Conservation (phyloP, 2,888 invertebrate genomes). For the Fragum fragum region DNA sequence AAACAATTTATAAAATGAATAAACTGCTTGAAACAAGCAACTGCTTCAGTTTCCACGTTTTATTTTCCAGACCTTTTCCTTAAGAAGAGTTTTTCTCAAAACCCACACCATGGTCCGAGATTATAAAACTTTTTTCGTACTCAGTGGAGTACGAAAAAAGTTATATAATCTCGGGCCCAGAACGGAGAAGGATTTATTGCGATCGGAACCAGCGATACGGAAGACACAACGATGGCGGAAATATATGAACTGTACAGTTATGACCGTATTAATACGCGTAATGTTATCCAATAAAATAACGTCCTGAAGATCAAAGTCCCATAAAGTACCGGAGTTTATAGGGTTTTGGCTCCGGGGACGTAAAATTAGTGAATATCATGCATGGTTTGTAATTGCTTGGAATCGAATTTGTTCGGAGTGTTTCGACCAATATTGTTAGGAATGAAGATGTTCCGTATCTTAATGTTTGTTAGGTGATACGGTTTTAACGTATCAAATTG, state of each 20-base stretch:
- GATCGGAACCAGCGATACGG: slow-evolving; percentile 11
- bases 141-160: too few species aligned
- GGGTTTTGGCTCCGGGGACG: slow-evolving; percentile 11
- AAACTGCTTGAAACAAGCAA: too few species aligned
- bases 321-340: slow-evolving; percentile 4
- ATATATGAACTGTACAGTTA: slow-evolving; percentile 24
- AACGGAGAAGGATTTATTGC: slow-evolving; percentile 2
- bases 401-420: slow-evolving; percentile 10
- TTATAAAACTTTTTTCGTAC: too few species aligned
- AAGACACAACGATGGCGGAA: slow-evolving; percentile 25
- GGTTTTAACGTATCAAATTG: too few species aligned
- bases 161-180: too few species aligned
- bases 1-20: too few species aligned
- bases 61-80: too few species aligned
- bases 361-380: slow-evolving; percentile 7
- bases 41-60: too few species aligned
- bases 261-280: slow-evolving; percentile 31
- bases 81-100: too few species aligned
- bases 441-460: too few species aligned
- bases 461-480: too few species aligned
- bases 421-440: neutral
- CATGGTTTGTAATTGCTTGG: slow-evolving; percentile 13
- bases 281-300: slow-evolving; percentile 33
- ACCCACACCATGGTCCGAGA: too few species aligned
- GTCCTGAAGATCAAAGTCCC: slow-evolving; percentile 29